Conservation (phyloP, 1,140 invertebrate species). For the Nautilus pompilius region DNA sequence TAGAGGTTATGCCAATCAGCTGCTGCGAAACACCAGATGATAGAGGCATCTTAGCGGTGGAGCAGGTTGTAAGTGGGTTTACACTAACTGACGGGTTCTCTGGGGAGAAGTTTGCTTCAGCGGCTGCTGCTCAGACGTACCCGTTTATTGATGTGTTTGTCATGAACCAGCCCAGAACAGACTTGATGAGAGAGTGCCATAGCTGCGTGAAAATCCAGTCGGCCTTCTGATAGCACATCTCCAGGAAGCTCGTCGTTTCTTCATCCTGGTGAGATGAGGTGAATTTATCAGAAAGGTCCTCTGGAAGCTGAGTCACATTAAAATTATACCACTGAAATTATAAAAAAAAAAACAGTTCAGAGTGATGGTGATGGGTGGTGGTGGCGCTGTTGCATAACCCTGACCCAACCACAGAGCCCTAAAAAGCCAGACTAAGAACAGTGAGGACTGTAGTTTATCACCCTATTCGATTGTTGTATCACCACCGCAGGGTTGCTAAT, state of each 20-base stretch:
- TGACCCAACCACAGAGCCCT: no score
- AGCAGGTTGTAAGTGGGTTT: no score
- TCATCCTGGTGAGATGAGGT: conserved; percentile 66
- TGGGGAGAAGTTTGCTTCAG: not conserved
- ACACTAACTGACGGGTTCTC: no score
- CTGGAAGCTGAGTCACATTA: conserved; percentile 22
- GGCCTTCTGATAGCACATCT: conserved; percentile 69
- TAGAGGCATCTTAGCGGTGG: no score
- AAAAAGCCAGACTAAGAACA: no score
- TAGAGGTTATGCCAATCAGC: no score
- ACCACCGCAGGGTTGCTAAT: no score
- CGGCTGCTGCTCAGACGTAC: conserved; percentile 58
- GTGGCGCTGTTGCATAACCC: no score
- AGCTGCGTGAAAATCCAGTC: conserved; percentile 74
- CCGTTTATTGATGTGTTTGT: conserved; percentile 81
- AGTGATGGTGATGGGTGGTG: no score
- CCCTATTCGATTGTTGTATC: no score
- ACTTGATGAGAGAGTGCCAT: conserved; percentile 69
- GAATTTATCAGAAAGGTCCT: conserved; percentile 56
- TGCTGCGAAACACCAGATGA: no score
- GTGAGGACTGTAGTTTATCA: no score
- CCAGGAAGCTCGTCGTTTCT: conserved; percentile 71
- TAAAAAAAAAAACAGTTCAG: conserved; percentile 9
- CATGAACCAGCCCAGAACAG: conserved; percentile 72
- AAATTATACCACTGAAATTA: conserved; percentile 42